A percentile compares a stretch with the other conserved stretches of the same genome.
Conservation (phyloP, 1,140 invertebrate species). For the Drosophila azteca region DNA sequence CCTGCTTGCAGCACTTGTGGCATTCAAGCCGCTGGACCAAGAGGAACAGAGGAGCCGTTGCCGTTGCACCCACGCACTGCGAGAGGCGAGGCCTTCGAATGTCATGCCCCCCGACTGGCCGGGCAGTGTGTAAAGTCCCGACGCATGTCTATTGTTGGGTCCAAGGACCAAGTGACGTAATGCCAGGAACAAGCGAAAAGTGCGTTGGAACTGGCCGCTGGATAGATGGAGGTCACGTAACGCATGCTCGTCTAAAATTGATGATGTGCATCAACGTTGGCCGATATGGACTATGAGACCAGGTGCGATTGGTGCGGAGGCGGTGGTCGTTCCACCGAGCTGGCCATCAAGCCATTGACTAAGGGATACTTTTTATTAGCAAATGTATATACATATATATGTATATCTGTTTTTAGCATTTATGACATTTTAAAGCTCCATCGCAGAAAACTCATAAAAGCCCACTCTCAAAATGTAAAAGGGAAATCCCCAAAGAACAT, state of each 20-base stretch:
- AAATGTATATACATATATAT: slow-evolving; percentile 41
- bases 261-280: slow-evolving; percentile 76
- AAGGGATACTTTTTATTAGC: slow-evolving; percentile 49
- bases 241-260: slow-evolving; percentile 77
- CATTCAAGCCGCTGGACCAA: too few species aligned
- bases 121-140: not conserved
- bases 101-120: too few species aligned
- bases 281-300: slow-evolving; percentile 53
- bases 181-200: not conserved
- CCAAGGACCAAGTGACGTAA: slow-evolving; percentile 52
- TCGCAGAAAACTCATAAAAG: slow-evolving; percentile 68
- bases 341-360: slow-evolving; percentile 43
- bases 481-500: slow-evolving; percentile 25
- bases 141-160: not conserved
- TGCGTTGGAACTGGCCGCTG: not conserved
- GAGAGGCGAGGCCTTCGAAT: not conserved
- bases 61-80: not conserved
- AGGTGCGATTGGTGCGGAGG: slow-evolving; percentile 18
- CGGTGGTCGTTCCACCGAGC: not conserved
- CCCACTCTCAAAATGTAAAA: slow-evolving; percentile 37
- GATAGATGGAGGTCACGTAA: slow-evolving; percentile 63
- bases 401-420: slow-evolving; percentile 58
- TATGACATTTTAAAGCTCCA: slow-evolving; percentile 72
- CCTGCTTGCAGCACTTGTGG: too few species aligned
- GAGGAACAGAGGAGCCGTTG: not conserved